Conservation (phyloP, 1,140 invertebrate species). For the Meloidogyne hapla region DNA sequence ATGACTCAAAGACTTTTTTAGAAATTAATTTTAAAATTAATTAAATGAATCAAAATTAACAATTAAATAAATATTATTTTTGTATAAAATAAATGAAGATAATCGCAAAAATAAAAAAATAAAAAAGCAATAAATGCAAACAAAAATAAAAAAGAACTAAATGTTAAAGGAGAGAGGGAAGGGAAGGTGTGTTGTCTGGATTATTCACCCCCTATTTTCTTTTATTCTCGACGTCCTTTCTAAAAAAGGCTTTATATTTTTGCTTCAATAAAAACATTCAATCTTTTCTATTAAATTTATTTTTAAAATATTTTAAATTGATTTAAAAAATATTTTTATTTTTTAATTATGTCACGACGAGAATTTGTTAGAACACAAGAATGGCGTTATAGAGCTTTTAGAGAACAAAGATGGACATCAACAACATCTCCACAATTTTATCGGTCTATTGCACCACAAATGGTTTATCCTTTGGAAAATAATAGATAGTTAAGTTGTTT, state of each 20-base stretch:
- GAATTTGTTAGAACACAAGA: background rate
- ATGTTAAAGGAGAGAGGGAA: background rate
- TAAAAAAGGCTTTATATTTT: background rate
- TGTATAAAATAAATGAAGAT: background rate
- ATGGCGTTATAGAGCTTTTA: background rate
- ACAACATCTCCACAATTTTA: background rate
- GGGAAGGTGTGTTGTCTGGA: background rate
- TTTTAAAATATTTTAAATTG: no score
- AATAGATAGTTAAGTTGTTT: background rate
- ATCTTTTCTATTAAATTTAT: background rate
- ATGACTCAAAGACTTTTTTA: no score
- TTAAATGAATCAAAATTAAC: no score
- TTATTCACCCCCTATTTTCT: background rate
- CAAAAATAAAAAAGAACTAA: background rate
- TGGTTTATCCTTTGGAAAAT: background rate
- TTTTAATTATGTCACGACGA: background rate
- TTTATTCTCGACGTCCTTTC: background rate
- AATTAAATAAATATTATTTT: no score
- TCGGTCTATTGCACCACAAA: background rate
- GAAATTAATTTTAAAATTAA: no score
- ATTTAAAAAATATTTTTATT: no score
- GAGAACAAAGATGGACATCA: constrained; percentile 2
- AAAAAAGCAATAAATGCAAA: background rate
- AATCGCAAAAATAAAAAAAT: background rate
- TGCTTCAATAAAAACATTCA: background rate